Evolutionary conservation across 2,888 invertebrate genomes (phyloP).

Genomic region (Ferrisia virgata): DNA sequence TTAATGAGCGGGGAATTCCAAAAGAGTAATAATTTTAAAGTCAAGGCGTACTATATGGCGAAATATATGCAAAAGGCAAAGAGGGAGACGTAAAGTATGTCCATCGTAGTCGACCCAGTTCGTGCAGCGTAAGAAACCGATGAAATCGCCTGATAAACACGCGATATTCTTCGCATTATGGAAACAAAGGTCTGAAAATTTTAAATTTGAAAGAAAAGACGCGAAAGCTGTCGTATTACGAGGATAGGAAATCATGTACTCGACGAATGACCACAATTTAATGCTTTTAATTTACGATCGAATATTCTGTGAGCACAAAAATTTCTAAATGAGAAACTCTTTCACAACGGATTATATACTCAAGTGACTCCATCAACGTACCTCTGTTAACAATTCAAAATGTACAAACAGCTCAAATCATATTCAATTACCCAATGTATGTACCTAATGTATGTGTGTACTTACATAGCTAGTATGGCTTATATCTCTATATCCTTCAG

Average conservation of each 20-base stretch:
- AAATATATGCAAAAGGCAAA: conserved; percentile 31
- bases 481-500: too few species aligned
- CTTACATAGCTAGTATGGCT: too few species aligned
- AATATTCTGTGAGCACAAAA: neutral
- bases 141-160: conserved; percentile 44
- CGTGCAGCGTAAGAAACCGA: conserved; percentile 44
- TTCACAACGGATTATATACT: neutral
- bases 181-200: conserved; percentile 39
- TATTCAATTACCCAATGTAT: too few species aligned
- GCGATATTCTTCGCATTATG: conserved; percentile 43
- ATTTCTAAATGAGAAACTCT: neutral
- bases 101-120: conserved; percentile 44
- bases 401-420: too few species aligned
- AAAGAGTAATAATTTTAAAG: conserved; percentile 38
- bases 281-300: conserved; percentile 24
- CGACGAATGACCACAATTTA: neutral
- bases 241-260: conserved; percentile 34
- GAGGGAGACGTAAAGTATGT: conserved; percentile 37
- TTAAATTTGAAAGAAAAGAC: conserved; percentile 34
- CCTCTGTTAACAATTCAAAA: too few species aligned
- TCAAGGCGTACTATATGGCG: conserved; percentile 40
- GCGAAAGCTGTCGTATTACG: conserved; percentile 15
- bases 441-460: too few species aligned
- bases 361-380: too few species aligned
- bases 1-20: conserved; percentile 44